phyloP scores from a whole-genome alignment of 2,113 vertebrate genomes.

The Notothenia coriiceps region DNA sequence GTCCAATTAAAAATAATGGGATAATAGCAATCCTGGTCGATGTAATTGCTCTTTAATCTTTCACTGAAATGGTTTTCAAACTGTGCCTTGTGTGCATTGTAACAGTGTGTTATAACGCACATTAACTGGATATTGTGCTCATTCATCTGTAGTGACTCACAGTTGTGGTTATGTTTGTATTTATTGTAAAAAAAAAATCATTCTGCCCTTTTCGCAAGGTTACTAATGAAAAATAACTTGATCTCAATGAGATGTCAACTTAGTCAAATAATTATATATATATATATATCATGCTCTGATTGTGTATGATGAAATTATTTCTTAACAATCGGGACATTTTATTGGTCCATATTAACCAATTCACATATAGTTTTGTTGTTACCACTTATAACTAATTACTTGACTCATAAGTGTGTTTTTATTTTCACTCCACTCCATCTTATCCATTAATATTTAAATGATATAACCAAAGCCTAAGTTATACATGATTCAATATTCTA shows the following conservation, averaged over 20 bases:
- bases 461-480: slow-evolving; percentile 18
- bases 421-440: neutral
- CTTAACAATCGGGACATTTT: neutral
- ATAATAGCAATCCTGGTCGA: too few relatives aligned
- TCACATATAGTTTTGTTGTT: neutral
- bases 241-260: too few relatives aligned
- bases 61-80: neutral
- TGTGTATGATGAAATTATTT: neutral
- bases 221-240: too few relatives aligned
- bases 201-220: too few relatives aligned
- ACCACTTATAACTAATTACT: neutral
- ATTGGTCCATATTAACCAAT: neutral
- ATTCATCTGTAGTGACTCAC: too few relatives aligned
- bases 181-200: too few relatives aligned
- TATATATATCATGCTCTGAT: neutral
- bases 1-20: too few relatives aligned
- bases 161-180: too few relatives aligned
- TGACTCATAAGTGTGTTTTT: neutral
- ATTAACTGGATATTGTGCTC: too few relatives aligned
- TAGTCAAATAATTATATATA: too few relatives aligned
- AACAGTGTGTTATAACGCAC: too few relatives aligned
- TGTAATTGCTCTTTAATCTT: neutral
- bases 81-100: too few relatives aligned
- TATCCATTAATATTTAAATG: slow-evolving; percentile 36
- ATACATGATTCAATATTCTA: slow-evolving; percentile 44